Evolutionary conservation across 2,888 invertebrate species (phyloP), one percentile per base, ranked within the genome.

Genomic region (Heliconius erato): DNA sequence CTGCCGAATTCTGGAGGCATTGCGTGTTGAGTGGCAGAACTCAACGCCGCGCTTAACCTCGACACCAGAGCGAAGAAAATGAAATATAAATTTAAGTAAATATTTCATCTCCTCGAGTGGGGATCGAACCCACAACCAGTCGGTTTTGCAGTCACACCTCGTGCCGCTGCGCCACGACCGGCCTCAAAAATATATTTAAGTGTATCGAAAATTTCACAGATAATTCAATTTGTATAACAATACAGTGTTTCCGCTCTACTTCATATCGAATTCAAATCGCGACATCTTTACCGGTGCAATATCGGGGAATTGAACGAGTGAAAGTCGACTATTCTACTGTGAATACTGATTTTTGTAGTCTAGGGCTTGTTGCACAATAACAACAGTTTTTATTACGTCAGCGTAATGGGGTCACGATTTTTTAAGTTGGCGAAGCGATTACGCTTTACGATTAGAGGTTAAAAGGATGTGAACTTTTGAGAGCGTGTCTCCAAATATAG

Each of bases 261-360:
- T 91, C 84, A 85, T 88, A 90, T 89, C 87, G 86, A 88, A 92
- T 91, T 91, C 91, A 89, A 86, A 87, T 87, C 91, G 90, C 91
- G 89, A 87, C 79, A 79, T 80, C 87, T 88, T 85, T 89, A 90
- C 90, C 91, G 88, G 82, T 80, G 83, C 84, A 81, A 84, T 85
- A 87, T 88, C 87, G 82, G 83, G 89, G 90, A 91, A 91, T 91
- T 90, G 87, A 86, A 84, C 76, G 84, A 89, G 93, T 92, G 94
- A 94, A 94, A 94, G 94, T 93, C 85, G 86, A 68, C 79, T 82
- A 85, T 28, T 85, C 84, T 85, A 84, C 80, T 67, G 86, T 82
- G 89, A 88, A 89, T 90, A 87, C 86, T 88, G 87, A 89, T 88
- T 79, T 80, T 79, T 65, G 76, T 76, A 65, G 83, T 82, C 79